Conservation (phyloP, 2,113 vertebrate species). For the Lophotis ruficrista region DNA sequence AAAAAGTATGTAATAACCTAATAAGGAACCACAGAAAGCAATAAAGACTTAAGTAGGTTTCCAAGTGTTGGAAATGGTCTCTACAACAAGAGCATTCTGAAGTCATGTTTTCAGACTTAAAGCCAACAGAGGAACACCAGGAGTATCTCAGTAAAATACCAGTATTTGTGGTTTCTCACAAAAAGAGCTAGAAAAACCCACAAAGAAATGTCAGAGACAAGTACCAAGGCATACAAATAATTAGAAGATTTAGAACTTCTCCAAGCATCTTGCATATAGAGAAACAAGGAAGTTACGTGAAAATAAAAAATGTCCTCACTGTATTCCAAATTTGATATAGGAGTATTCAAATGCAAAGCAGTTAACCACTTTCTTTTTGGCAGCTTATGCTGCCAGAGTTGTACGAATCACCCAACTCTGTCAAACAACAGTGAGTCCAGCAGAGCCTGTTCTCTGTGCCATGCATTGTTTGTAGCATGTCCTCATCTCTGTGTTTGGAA, state of each 20-base stretch:
- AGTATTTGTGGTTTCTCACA: neutral
- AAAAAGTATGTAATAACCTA: neutral
- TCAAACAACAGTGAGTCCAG: neutral
- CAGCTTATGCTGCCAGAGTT: neutral
- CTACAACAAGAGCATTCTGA: neutral
- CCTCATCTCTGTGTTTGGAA: neutral
- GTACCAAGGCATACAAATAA: neutral
- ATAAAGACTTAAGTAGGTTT: neutral
- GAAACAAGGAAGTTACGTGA: neutral
- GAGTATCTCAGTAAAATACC: neutral
- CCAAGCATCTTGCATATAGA: neutral
- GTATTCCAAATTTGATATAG: neutral
- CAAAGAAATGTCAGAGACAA: neutral
- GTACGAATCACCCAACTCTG: neutral
- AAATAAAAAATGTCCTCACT: neutral
- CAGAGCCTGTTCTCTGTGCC: neutral
- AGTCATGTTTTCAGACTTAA: neutral
- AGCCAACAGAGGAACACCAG: neutral
- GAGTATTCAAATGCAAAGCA: neutral
- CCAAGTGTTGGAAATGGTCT: neutral
- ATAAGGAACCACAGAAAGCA: neutral
- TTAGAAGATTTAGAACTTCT: neutral
- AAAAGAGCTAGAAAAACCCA: neutral
- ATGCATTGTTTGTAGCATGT: fast-evolving
- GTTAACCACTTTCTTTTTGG: neutral